These are phyloP conservation scores for Vicugna pacos DNA, from an alignment of 2,113 vertebrate species.

Conservation along the genomic window DNA sequence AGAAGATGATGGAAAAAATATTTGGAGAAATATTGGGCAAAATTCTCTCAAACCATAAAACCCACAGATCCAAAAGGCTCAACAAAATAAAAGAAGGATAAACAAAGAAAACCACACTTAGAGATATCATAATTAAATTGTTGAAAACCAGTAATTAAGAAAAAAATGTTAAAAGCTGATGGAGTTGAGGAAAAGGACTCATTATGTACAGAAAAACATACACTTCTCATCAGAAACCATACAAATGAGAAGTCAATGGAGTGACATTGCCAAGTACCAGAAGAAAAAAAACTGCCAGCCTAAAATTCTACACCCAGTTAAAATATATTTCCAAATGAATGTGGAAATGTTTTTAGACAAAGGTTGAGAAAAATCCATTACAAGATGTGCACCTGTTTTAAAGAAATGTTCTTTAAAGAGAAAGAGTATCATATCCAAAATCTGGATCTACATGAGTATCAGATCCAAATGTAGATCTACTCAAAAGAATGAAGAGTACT, in stretches of 20 bases:
- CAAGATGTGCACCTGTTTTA: not conserved
- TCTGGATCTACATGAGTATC: not conserved
- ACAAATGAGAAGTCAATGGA: not conserved
- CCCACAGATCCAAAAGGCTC: not conserved
- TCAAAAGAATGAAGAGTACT: not conserved
- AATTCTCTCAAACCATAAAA: slow-evolving; percentile 4
- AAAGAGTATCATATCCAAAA: not conserved
- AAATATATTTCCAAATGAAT: slow-evolving; percentile 28
- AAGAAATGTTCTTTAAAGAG: not conserved
- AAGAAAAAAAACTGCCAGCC: not conserved
- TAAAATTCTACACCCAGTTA: slow-evolving; percentile 27
- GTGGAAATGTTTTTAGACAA: slow-evolving; percentile 7
- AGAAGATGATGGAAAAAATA: not conserved
- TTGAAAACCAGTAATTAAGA: not conserved
- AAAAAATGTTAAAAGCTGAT: not conserved
- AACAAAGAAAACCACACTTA: slow-evolving; percentile 14
- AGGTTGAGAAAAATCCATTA: not conserved
- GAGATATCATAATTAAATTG: not conserved
- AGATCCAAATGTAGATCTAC: not conserved
- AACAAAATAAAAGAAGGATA: not conserved
- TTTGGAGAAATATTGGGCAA: not conserved
- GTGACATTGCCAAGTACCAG: not conserved
- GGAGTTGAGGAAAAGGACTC: not conserved
- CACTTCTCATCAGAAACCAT: not conserved
- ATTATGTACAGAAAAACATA: not conserved